These are phyloP conservation scores for Sebastes baramenuke DNA, from an alignment of 2,797 vertebrate genomes.

Conservation along the genomic window DNA sequence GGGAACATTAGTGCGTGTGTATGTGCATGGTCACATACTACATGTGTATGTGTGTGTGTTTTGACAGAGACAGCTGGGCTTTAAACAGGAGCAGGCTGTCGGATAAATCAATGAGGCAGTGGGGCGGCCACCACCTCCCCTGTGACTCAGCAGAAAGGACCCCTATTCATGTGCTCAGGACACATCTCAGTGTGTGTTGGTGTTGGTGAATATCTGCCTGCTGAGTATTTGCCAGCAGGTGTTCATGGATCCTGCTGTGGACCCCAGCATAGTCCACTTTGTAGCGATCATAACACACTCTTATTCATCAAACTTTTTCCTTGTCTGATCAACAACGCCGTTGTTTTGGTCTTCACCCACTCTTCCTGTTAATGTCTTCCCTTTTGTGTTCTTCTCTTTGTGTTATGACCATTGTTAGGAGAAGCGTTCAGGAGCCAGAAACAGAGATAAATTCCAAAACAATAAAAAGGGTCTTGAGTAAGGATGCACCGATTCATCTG, in stretches of 20 bases:
- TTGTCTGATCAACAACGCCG: slow-evolving; percentile 11
- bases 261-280: slow-evolving; percentile 36
- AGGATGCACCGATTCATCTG: too few relatives aligned
- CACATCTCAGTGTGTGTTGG: slow-evolving; percentile 40
- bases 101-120: slow-evolving; percentile 74
- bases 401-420: neutral
- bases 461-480: neutral
- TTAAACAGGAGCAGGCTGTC: slow-evolving; percentile 73
- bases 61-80: slow-evolving; percentile 74
- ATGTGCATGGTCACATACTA: slow-evolving; percentile 14
- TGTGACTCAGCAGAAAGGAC: slow-evolving; percentile 69
- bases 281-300: slow-evolving; percentile 38
- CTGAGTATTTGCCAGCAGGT: slow-evolving; percentile 61
- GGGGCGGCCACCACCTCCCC: slow-evolving; percentile 69
- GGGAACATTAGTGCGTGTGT: slow-evolving; percentile 16
- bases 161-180: slow-evolving; percentile 59
- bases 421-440: neutral
- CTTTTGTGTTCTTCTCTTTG: neutral
- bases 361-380: neutral
- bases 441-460: neutral
- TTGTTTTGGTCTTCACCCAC: neutral
- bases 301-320: slow-evolving; percentile 33
- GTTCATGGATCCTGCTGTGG: slow-evolving; percentile 64
- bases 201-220: slow-evolving; percentile 52
- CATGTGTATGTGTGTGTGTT: slow-evolving; percentile 49